phyloP scores from a whole-genome alignment of 2,888 invertebrate species.

The Tipula helvola region DNA sequence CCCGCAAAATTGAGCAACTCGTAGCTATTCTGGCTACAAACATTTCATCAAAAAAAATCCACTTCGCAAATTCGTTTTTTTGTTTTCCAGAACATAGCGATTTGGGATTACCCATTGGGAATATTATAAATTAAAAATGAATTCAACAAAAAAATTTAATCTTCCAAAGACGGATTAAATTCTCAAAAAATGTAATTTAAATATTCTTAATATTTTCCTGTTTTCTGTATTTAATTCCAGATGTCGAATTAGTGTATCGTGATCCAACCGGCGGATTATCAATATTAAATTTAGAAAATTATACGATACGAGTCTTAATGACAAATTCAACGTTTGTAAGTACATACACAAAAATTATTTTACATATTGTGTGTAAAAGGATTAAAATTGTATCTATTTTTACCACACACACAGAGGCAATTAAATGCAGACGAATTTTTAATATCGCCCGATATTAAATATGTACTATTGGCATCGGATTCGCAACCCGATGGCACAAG shows the following conservation, averaged over 20 bases:
- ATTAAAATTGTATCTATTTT: not conserved
- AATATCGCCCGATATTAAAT: conserved; percentile 65
- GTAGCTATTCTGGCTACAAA: no score
- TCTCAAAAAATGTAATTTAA: no score
- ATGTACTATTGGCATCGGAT: conserved; percentile 63
- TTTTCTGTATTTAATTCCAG: conserved; percentile 37
- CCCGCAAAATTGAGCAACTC: no score
- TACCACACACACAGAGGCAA: conserved; percentile 49
- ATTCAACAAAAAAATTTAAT: no score
- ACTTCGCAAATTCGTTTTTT: no score
- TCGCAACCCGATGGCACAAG: conserved; percentile 31
- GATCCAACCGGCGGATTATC: conserved; percentile 68
- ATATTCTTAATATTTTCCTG: no score
- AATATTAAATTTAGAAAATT: conserved; percentile 63
- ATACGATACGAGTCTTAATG: conserved; percentile 60
- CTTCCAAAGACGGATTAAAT: no score
- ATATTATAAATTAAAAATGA: no score
- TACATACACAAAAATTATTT: conserved; percentile 23
- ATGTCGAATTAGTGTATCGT: conserved; percentile 62
- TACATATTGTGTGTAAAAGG: not conserved
- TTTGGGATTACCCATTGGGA: no score
- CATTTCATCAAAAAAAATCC: no score
- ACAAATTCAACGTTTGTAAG: conserved; percentile 75
- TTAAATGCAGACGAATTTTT: conserved; percentile 64
- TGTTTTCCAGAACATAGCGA: no score